Evolutionary conservation across 2,797 vertebrate genomes (phyloP), one percentile per base, ranked within the genome.

Genomic region (Platyrinchus mystaceus): DNA sequence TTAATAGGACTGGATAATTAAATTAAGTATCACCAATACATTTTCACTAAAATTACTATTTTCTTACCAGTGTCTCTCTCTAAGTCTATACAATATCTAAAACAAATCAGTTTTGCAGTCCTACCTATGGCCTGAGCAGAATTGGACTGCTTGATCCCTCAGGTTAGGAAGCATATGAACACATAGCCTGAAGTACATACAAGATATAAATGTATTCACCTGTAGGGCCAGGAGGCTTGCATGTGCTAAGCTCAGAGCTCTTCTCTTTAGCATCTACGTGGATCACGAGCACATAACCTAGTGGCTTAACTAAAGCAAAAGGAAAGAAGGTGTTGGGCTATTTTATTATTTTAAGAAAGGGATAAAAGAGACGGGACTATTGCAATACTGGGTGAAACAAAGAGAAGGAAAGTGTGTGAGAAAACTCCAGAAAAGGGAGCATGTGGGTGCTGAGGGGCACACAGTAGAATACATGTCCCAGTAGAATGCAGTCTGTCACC

Each of bases 391-490:
- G 10, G 6, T 55, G 17, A 86, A 88, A 59, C 21, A 68, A 66
- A 69, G 60, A 58, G 28, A 83, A 78, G 7, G 30, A 41, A 60
- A 50, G 34, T 14, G 5, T 14, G 30, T 11, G 17, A 60, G n/a
- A 66, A 79, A 41, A 12, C 12, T 66, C 20, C 46, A 71, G 63
- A 62, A 79, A 76, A 84, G 7, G 10, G 41, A 76, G 17, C 6
- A 39, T 4, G 7, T 12, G 12, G 32, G 9, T 2, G 2, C 56
- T 7, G 8, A 76, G 10, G 6, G 34, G 13, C 41, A 56, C 0
- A 1, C 17, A 30, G 8, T 22, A 69, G 41, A 75, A 69, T 7
- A 10, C 7, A 27, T 15, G 11, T 21, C 52, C 15, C 39, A 64
- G 17, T 3, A 58, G 12, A 64, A 68, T 8, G 20, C 10, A 23